phyloP scores from a whole-genome alignment of 1,140 invertebrate genomes.

The Sarcophaga bullata region DNA sequence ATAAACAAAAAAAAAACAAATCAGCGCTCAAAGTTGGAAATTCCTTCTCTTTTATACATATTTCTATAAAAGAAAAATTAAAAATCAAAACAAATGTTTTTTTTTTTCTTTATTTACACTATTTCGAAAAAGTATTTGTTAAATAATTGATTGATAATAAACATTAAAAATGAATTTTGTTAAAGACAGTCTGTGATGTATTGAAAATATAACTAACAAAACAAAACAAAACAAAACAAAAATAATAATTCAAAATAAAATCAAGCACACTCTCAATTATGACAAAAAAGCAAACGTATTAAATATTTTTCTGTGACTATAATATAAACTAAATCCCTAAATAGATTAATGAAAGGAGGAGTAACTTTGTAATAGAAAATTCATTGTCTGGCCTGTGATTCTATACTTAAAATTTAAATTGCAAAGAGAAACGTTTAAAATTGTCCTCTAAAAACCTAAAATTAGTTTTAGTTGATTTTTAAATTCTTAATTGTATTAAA shows the following conservation, averaged over 20 bases:
- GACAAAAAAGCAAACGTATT: not conserved
- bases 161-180: conserved; percentile 40
- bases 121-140: conserved; percentile 19
- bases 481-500: no score
- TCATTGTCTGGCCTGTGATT: no score
- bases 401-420: no score
- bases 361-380: no score
- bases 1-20: not conserved
- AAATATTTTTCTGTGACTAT: conserved; percentile 4
- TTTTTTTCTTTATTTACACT: not conserved
- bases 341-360: no score
- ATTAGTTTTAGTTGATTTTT: no score
- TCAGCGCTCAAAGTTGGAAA: conserved; percentile 7
- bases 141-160: conserved; percentile 35
- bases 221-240: not conserved
- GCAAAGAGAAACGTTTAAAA: no score
- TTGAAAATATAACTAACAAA: conserved; percentile 28
- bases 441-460: no score
- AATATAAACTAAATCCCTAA: not conserved
- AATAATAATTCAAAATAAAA: not conserved
- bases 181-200: conserved; percentile 39
- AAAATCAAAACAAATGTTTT: not conserved
- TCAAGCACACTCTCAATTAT: conserved; percentile 31
- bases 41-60: not conserved
- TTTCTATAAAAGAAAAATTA: not conserved